A percentile compares a stretch with the other conserved stretches of the same genome.
These are phyloP conservation scores for Colossoma macropomum DNA, from an alignment of 2,113 vertebrate genomes.

Conservation along the genomic window DNA sequence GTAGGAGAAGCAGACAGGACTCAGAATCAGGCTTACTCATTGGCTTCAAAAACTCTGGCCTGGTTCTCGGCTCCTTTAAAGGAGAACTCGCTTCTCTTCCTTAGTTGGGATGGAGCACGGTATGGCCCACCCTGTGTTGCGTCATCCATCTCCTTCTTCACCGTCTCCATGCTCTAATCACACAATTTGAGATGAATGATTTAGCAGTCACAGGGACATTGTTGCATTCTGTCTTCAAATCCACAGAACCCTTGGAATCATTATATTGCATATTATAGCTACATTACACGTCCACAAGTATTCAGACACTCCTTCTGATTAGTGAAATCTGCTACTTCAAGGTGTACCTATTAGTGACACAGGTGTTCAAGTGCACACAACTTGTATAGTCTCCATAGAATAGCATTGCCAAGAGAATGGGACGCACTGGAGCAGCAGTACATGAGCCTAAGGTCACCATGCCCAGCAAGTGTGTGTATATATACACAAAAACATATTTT, in stretches of 20 bases:
- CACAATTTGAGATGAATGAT: neutral
- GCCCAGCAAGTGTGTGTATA: too few species aligned
- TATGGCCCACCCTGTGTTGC: slow-evolving; percentile 87
- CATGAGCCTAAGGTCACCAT: too few species aligned
- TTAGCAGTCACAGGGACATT: too few species aligned
- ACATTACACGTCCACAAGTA: too few species aligned
- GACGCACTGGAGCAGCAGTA: too few species aligned
- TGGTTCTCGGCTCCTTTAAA: slow-evolving; percentile 79
- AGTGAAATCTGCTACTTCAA: neutral
- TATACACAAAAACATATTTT: too few species aligned
- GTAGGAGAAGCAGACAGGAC: neutral
- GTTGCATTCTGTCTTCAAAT: too few species aligned
- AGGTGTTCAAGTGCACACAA: too few species aligned
- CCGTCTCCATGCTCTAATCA: slow-evolving; percentile 87
- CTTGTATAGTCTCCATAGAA: too few species aligned
- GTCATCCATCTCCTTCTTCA: slow-evolving; percentile 93
- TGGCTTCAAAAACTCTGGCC: slow-evolving; percentile 85
- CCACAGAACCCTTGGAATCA: too few species aligned
- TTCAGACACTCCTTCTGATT: neutral
- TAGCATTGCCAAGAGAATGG: too few species aligned
- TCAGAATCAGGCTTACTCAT: slow-evolving; percentile 82
- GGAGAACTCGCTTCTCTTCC: slow-evolving; percentile 90
- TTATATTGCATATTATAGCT: too few species aligned
- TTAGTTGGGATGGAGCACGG: slow-evolving; percentile 82
- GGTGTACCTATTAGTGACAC: neutral